Base-by-base conservation (phyloP, 2,113 vertebrate genomes). In the Camelus bactrianus region DNA sequence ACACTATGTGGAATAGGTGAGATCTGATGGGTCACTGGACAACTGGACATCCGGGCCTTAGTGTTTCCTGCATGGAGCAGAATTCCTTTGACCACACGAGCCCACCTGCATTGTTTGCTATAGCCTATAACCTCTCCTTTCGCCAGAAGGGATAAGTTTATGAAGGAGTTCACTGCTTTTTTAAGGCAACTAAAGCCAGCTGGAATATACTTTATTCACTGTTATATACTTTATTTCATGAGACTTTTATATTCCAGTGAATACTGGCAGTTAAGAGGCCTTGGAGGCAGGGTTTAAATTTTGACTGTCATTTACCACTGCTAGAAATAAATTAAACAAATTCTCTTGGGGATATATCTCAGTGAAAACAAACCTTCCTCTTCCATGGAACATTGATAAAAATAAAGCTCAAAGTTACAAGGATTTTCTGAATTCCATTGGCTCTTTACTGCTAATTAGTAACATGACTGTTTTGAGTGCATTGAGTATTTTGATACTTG, bases 221-320 rank as follows among this genome's bases (percentile, higher is more conserved):
- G 11, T 16, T 67, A 70, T 30, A 86, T 16, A 65, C n/a, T 92
- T 92, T 84, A 70, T 88, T 94, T 85, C 48, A 60, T 69, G 77
- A 85, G 84, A 81, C 72, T 92, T 93, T 80, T 94, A 48, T 89
- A 76, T 93, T 75, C n/a, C 65, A 76, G 35, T 94, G 82, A 79
- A 95, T 91, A 75, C 2, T 86, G 79, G 42, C 5, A 76, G 24
- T 80, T 88, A 90, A 83, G 54, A 91, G 30, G 9, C 13, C 42
- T 89, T 22, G 30, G 42, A 89, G 67, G 17, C 13, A 60, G 56
- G 20, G 54, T 80, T 93, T 91, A 91, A 91, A 84, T 70, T 88
- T 83, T 54, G 50, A 77, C 58, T 72, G 50, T 83, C 54, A 88
- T 92, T 95, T 80, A 46, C 50, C 35, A 77, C 8, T 32, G 81